Conservation (phyloP, 2,797 vertebrate species). For the Phoxinus dragarum region DNA sequence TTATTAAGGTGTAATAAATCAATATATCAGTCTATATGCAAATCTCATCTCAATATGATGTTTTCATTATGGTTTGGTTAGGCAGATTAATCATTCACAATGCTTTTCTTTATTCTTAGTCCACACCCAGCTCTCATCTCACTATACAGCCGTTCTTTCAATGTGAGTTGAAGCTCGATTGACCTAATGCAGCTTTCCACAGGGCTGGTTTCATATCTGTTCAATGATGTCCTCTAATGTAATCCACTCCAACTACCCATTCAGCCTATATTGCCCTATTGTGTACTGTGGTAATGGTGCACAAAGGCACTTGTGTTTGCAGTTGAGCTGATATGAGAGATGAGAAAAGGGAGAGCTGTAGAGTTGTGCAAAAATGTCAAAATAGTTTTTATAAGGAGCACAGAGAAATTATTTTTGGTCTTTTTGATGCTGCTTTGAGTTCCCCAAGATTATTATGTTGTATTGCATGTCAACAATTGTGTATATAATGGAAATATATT, state of each 20-base stretch:
- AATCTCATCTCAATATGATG: conserved; percentile 1
- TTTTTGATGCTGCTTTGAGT: conserved; percentile 4
- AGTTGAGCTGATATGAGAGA: conserved; percentile 21
- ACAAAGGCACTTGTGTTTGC: conserved; percentile 37
- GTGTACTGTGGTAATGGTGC: conserved; percentile 32
- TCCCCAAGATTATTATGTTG: not conserved
- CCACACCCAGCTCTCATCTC: conserved; percentile 12
- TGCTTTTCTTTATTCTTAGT: conserved; percentile 9
- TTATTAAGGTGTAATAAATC: not conserved
- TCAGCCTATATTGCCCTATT: conserved; percentile 24
- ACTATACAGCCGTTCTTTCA: not conserved
- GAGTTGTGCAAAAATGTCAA: conserved; percentile 24
- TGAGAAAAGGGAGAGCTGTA: not conserved
- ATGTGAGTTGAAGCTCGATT: not conserved
- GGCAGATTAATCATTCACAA: not conserved
- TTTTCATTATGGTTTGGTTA: not conserved
- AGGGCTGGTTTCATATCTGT: conserved; percentile 14
- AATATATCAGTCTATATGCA: not conserved
- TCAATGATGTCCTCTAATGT: conserved; percentile 29
- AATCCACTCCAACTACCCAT: conserved; percentile 21
- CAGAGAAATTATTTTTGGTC: not conserved
- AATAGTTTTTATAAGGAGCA: conserved; percentile 17
- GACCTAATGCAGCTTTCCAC: conserved; percentile 25
- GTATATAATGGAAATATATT: not conserved
- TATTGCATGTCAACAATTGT: not conserved